Percentiles rank a stretch among this genome's conserved stretches.
These are phyloP conservation scores for Gobionotothen gibberifrons DNA, from an alignment of 2,797 vertebrate genomes.

Conservation along the genomic window DNA sequence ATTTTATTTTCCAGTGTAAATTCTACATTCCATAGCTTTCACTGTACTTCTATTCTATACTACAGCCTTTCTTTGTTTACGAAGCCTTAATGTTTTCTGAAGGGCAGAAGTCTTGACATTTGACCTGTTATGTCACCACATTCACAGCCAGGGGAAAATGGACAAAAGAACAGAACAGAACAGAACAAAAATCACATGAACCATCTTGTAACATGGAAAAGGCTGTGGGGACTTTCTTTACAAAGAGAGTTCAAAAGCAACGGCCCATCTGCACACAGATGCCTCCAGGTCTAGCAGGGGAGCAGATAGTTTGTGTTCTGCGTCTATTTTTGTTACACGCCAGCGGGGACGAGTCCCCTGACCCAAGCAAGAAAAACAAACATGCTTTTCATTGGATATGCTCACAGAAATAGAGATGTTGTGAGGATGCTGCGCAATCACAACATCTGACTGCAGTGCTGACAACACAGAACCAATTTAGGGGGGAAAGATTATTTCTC, in stretches of 20 bases:
- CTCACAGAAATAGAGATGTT: conserved; percentile 68
- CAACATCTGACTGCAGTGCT: conserved; percentile 73
- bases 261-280: conserved; percentile 61
- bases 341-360: conserved; percentile 70
- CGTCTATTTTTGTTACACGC: conserved; percentile 70
- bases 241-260: conserved; percentile 57
- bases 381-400: conserved; percentile 72
- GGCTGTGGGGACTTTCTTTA: conserved; percentile 50
- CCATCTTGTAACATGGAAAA: conserved; percentile 41
- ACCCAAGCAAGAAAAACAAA: conserved; percentile 73
- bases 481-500: conserved; percentile 42
- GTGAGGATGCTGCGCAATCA: conserved; percentile 61
- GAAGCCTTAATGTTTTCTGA: conserved; percentile 17
- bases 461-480: conserved; percentile 49
- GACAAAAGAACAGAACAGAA: conserved; percentile 29
- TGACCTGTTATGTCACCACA: conserved; percentile 44
- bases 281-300: conserved; percentile 69
- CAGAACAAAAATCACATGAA: conserved; percentile 64
- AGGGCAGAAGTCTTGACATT: conserved; percentile 30
- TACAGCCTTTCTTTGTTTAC: background rate
- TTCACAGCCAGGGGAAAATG: conserved; percentile 29
- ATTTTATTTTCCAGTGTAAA: background rate
- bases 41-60: background rate
- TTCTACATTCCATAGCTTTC: background rate
- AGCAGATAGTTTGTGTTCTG: conserved; percentile 66